phyloP scores from a whole-genome alignment of 2,888 invertebrate genomes.

The Trachelus stipa region DNA sequence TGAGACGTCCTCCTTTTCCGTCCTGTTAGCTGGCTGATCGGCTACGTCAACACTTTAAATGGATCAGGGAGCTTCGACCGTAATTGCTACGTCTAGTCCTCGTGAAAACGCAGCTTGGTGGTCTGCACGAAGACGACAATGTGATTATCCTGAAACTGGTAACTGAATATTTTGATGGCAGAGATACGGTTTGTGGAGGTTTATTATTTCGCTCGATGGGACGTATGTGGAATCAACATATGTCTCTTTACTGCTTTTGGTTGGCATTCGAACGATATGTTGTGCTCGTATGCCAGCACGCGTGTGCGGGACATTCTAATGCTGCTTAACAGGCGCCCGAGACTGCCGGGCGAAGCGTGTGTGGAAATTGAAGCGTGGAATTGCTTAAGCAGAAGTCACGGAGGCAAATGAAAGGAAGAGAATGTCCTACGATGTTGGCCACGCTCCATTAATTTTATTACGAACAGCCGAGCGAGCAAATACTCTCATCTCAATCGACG shows the following conservation, averaged over 20 bases:
- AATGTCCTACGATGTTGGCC: slow-evolving; percentile 45
- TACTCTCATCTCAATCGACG: slow-evolving; percentile 39
- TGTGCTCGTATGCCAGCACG: background rate
- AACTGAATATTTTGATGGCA: background rate
- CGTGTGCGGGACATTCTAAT: background rate
- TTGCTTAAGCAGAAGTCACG: slow-evolving; percentile 50
- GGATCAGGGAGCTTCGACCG: no score
- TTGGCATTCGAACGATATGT: background rate
- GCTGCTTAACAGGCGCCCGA: background rate
- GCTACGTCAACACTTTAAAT: no score
- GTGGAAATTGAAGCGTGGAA: slow-evolving; percentile 46
- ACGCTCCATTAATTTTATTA: slow-evolving; percentile 62
- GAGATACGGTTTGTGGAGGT: background rate
- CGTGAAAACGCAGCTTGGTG: no score
- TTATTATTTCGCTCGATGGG: background rate
- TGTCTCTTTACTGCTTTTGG: background rate
- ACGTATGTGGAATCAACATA: background rate
- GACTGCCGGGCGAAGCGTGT: slow-evolving; percentile 11
- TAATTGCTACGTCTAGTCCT: no score
- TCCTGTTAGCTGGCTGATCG: background rate
- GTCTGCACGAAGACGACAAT: background rate
- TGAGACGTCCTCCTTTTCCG: background rate
- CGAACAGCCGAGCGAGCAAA: slow-evolving; percentile 40
- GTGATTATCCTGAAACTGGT: background rate
- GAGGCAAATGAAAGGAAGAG: slow-evolving; percentile 47